Evolutionary conservation across 53 echinoderm and acorn worm genomes (phyloP), one percentile per base, ranked within the genome.

Genomic region (Mesocentrotus franciscanus): DNA sequence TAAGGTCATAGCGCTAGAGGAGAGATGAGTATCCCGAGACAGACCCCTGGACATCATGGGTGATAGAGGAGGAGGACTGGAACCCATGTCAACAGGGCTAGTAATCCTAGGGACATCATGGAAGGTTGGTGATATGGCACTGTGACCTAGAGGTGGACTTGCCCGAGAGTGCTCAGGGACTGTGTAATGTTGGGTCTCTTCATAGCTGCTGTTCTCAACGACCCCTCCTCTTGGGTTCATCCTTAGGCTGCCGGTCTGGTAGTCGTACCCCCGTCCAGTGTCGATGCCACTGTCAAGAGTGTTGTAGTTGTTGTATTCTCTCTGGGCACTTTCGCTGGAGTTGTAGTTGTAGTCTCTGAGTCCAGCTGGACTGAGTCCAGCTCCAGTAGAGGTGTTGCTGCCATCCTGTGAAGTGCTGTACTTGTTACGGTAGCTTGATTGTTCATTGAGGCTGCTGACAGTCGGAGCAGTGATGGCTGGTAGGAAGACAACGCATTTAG

Each of bases 401-500:
- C 66, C 70, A 7, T 94, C 95, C 24, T 85, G 85, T 13, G 85
- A 62, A 1, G n/a, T 71, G 55, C 68, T 85, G 42, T 61, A 61
- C 27, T 68, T 64, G 87, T 55, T 94, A 64, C 71, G 85, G 66
- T 71, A 85, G 85, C 60, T 62, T 10, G 95, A 85, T 12, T 81
- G 93, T 26, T 94, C 95, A 85, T 85, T 94, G 11, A 94, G 68
- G 56, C 85, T 94, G 66, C 87, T 85, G 36, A 94, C 95, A 49
- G 95, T 94, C n/a, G 95, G 95, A 71, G 95, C 95, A 49, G 95
- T 94, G 39, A 94, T 94, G 55, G 95, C 95, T 94, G 56, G 0
- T 22, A 56, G 61, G 68, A 81, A 61, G 22, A 76, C 27, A 76
- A 93, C 12, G n/a, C 5, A 14, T 61, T 10, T 0, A 70, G 18